Evolutionary conservation across 1,140 invertebrate genomes (phyloP), one percentile per base, ranked within the genome.

Genomic region (Druon quercuslanigerum): DNA sequence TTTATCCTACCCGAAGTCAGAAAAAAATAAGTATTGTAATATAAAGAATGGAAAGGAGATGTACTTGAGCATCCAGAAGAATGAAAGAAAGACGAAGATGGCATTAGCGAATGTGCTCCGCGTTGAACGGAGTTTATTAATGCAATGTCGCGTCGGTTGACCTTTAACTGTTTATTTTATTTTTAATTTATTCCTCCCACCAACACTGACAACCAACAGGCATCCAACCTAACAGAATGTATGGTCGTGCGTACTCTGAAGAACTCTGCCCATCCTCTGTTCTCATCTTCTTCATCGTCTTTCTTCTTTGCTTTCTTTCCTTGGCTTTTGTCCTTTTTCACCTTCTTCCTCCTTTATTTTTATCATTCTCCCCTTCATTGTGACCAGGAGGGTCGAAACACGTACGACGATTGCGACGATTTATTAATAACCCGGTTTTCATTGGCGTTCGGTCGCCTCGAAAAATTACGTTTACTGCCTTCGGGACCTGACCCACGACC

Each of bases 351-450:
- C 20, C n/a, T 57, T 71, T 19, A 56, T 71, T 56, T 57, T 75
- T 46, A 71, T 40, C 33, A 16, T 14, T 50, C 25, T 33, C 6
- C 51, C 13, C 50, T 46, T 51, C 51, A 20, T 40, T 73, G 52
- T 46, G 66, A 51, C 33, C 60, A 70, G 71, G 72, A 40, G 40
- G 52, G 13, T 71, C 25, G 33, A 46, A 73, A 50, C 14, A 50
- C 74, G 74, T 19, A 73, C 77, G 78, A 51, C 79, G 82, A 84
- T 86, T 82, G 83, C 77, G 74, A 79, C 83, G 85, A 88, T 89
- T 88, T 87, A 89, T 88, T 89, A 88, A 89, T 89, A 89, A 89
- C 81, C 86, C 83, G 83, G 84, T 87, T 89, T 85, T 85, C 87
- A 87, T 88, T 87, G 86, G 84, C 85, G 82, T 83, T 80, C 80